A percentile compares a stretch with the other conserved stretches of the same genome.
These are phyloP conservation scores for Egretta garzetta DNA, from an alignment of 2,113 vertebrate species.

Conservation along the genomic window DNA sequence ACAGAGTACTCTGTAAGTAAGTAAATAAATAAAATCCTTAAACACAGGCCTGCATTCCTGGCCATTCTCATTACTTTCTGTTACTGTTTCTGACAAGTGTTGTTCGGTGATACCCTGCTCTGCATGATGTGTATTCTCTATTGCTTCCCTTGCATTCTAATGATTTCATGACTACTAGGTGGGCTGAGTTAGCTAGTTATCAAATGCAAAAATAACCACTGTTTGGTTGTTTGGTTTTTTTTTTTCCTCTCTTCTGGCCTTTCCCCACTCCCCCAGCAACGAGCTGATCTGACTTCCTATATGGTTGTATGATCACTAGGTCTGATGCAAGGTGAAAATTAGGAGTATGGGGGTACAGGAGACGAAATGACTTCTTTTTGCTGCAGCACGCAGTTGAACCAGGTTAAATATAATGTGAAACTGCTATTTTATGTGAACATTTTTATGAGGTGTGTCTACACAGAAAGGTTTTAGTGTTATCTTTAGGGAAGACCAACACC, in stretches of 20 bases:
- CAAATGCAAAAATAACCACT: not conserved
- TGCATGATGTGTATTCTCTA: accelerated
- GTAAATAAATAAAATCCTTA: not conserved
- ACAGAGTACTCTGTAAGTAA: not conserved
- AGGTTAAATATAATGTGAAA: not conserved
- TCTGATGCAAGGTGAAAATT: not conserved
- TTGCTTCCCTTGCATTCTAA: not conserved
- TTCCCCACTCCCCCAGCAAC: not conserved
- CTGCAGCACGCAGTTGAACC: not conserved
- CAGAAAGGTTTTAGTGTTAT: not conserved
- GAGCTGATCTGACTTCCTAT: not conserved
- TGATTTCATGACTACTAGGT: not conserved
- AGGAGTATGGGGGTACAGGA: not conserved
- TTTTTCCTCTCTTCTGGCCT: too few relatives aligned
- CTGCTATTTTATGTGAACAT: not conserved
- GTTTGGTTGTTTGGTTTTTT: not conserved
- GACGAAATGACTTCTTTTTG: not conserved
- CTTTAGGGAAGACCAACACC: not conserved
- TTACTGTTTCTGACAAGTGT: not conserved
- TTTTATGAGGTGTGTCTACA: not conserved
- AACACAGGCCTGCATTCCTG: not conserved
- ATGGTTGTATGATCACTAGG: not conserved
- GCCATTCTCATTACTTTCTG: not conserved
- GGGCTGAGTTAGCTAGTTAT: not conserved
- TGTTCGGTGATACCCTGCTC: not conserved